Evolutionary conservation across 2,888 invertebrate genomes (phyloP), one percentile per base, ranked within the genome.

Genomic region (Hipparchia semele): DNA sequence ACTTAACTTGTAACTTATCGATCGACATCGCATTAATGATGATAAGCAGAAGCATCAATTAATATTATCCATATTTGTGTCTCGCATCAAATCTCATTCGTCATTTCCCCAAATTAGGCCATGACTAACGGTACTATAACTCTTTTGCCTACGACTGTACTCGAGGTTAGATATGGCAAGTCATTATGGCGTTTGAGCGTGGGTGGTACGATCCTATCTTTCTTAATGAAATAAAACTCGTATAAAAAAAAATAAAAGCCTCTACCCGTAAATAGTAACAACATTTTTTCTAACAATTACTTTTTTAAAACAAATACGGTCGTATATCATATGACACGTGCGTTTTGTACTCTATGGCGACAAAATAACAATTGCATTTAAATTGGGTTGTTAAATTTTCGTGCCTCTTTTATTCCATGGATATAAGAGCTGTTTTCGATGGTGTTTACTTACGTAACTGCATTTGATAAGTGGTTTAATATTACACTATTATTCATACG

Each of bases 211-310:
- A 94, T 93, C 83, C 76, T 93, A 93, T 93, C 93, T 74, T 74
- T 68, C 82, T 86, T 93, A 93, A 93, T 93, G 93, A 93, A 93
- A 93, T 93, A 92, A 92, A 92, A 89, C 87, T 79, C 83, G 86
- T 85, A 90, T 86, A 89, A 91, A 89, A 89, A 88, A 88, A 87
- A 84, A 84, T 76, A 82, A 84, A 72, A 68, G 49, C 49, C 62
- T 64, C 82, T 82, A 82, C 81, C 77, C 78, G 77, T 79, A 79
- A 79, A 78, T 78, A 79, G 74, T 75, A 78, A 78, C 56, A 46
- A 53, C 69, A 61, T 69, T 53, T 69, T 69, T 69, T 68, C 33
- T 53, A 70, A 54, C 54, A 46, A 62, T 64, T 70, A 70, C 70
- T 70, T 54, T 68, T 70, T 56, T 62, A 64, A 70, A 70, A 70